Percentiles rank a stretch among this genome's conserved stretches.
phyloP scores from a whole-genome alignment of 2,113 vertebrate species.

The Clarias batrachus region DNA sequence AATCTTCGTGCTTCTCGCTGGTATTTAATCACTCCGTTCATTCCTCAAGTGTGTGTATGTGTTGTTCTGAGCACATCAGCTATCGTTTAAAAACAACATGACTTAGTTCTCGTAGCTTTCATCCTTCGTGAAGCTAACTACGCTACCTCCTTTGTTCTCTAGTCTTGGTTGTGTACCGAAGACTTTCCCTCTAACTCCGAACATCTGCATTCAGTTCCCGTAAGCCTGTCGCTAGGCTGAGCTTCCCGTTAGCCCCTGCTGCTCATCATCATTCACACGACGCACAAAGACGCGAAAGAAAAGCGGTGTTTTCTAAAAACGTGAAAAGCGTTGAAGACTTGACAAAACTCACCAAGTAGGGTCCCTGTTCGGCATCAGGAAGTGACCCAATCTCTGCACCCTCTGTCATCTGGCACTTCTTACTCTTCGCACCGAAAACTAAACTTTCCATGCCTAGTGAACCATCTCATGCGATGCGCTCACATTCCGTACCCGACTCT shows the following conservation, averaged over 20 bases:
- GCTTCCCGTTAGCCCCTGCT: constrained; percentile 62
- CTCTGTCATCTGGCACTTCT: constrained; percentile 51
- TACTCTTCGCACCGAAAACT: constrained; percentile 22
- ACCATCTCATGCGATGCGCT: not conserved
- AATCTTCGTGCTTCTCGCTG: constrained; percentile 8
- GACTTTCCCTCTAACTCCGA: constrained; percentile 38
- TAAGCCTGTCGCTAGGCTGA: not conserved
- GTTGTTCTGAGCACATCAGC: not conserved
- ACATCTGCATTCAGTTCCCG: constrained; percentile 58
- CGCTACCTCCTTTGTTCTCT: constrained; percentile 55
- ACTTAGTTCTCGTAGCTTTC: not conserved
- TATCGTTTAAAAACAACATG: not conserved
- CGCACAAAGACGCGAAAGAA: constrained; percentile 45
- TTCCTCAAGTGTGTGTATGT: not conserved
- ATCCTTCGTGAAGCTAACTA: constrained; percentile 1
- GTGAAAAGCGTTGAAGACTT: constrained; percentile 48
- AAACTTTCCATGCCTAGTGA: constrained; percentile 37
- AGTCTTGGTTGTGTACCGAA: constrained; percentile 27
- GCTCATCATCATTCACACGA: constrained; percentile 43
- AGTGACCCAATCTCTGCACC: constrained; percentile 52
- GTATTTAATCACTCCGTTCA: not conserved
- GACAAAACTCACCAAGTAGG: constrained; percentile 58
- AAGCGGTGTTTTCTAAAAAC: not conserved
- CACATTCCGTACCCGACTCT: not conserved
- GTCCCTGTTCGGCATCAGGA: constrained; percentile 64